Base-by-base conservation (phyloP, 2,797 vertebrate species). In the Oreochromis grahami region DNA sequence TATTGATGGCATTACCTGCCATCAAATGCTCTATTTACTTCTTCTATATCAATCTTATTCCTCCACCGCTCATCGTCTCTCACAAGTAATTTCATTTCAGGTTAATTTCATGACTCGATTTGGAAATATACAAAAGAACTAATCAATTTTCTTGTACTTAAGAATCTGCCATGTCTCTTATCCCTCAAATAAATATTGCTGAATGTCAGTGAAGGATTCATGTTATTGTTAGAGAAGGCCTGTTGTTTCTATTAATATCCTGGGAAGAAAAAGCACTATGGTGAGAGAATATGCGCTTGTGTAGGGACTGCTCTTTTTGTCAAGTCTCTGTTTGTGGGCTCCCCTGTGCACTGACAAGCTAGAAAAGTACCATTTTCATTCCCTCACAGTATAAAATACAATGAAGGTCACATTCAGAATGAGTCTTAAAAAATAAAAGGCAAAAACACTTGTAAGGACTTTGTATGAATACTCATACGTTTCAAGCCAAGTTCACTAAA, bases 1-100 rank as follows among this genome's bases (percentile, higher is more conserved):
- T 90, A 85, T 87, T 87, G 41, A 72, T 72, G 74, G 52, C 80
- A 89, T 86, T 79, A 81, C 82, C 29, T 83, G 56, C 24, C 70
- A 86, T 79, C 70, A 82, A 78, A 86, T 76, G 56, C 6, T 2
- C 26, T 77, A 77, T 89, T 89, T 88, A 86, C 86, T 38, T 77
- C 68, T 78, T 60, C 70, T 45, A 1, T 58, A 63, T 87, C 80
- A 86, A 4, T 85, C 68, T 78, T 24, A 36, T 34, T 84, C n/a
- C 65, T 53, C 10, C 24, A 14, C 83, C 26, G 29, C 65, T 34
- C 53, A 58, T 84, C 79, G 78, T 76, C 80, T 87, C 77, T 86
- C 24, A 34, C 51, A 50, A 70, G 77, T 86, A 4, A 86, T 87
- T 81, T 60, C 5, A 84, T 76, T 89, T 84, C 11, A 52, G 65